These are phyloP conservation scores for Fulmarus glacialis DNA, from an alignment of 2,113 vertebrate genomes.

Conservation along the genomic window DNA sequence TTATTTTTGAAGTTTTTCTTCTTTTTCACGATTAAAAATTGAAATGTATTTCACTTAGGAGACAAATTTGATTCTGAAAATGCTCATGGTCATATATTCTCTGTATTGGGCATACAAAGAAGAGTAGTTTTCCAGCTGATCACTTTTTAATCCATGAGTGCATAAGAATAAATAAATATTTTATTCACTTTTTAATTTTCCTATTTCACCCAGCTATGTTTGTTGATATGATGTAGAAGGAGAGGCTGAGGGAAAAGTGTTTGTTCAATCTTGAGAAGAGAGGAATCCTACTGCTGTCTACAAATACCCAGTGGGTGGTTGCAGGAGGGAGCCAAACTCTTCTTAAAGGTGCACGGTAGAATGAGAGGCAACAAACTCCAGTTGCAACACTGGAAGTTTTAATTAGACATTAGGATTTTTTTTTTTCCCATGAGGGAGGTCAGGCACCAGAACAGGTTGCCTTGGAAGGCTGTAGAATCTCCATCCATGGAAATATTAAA, in stretches of 20 bases:
- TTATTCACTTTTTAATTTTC: background rate
- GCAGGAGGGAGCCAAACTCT: background rate
- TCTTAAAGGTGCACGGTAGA: background rate
- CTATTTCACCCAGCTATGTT: background rate
- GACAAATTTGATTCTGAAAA: background rate
- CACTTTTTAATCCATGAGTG: background rate
- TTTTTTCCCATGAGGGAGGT: background rate
- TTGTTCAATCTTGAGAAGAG: background rate
- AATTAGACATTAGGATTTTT: accelerated
- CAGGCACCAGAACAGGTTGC: background rate
- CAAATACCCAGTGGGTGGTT: background rate
- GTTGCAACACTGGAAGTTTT: background rate
- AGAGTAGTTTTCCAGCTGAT: background rate
- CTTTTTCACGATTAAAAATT: background rate
- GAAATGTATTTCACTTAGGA: background rate
- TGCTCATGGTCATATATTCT: background rate
- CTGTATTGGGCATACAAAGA: background rate
- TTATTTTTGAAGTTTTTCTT: background rate
- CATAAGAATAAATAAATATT: background rate
- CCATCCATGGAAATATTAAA: background rate
- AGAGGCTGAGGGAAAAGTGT: background rate
- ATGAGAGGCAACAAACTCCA: background rate
- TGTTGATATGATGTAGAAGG: background rate
- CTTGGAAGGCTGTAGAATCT: background rate
- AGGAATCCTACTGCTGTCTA: background rate